Evolutionary conservation across 1,140 invertebrate species (phyloP), one percentile per base, ranked within the genome.

Genomic region (Sitodiplosis mosellana): DNA sequence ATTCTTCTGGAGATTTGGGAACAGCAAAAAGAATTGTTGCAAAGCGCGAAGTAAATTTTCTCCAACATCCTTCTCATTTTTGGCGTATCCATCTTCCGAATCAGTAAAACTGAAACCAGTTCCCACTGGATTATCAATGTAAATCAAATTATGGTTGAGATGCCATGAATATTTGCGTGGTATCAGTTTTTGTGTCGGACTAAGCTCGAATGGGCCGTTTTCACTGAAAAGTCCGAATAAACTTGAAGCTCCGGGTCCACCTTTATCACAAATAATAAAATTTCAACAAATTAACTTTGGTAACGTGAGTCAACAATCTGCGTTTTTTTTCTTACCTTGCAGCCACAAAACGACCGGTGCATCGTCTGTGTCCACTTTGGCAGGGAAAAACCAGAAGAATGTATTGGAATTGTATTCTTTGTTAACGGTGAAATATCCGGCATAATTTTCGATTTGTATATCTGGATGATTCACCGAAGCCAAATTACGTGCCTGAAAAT

Each of bases 81-180:
- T 69, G 6, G 74, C 74, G 57, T 77, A 80, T 7, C 80, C 76
- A 45, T 61, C 64, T 3, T 76, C 68, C 38, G 74, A 57, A 0
- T 75, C 70, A 0, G 81, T 83, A 52, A 81, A 84, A 56, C 81
- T 85, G 53, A 75, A 86, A 2, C 83, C 82, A 17, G 83, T 81
- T 2, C 83, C 84, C 38, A 87, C 86, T 6, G 87, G 88, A 62
- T 87, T 89, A 57, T 92, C 88, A 47, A 91, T 81, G 55, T 83
- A 91, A 15, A 91, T 68, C 21, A 91, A 56, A 57, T 83, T 80
- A 55, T 83, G 80, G 5, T 71, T 74, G 14, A 70, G 65, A 47
- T 75, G 79, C 87, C 87, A 91, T 7, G 79, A 78, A 42, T 76
- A 77, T 56, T 80, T 72, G 22, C 83, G 70, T 33, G 62, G 59